Conservation (phyloP, 2,797 vertebrate species). For the Sitta carolinensis region DNA sequence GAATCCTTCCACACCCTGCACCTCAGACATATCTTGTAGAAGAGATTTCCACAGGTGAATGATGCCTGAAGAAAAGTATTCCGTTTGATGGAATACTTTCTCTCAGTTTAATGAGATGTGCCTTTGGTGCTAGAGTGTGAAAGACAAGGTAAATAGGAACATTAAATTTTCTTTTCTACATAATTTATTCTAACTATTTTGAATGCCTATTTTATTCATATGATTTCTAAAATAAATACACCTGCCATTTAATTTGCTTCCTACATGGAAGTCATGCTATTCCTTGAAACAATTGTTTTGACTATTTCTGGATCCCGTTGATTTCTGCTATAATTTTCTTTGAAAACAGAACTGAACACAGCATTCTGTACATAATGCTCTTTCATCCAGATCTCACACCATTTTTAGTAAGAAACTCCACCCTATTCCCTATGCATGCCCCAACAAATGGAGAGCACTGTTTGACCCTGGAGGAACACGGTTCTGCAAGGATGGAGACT, state of each 20-base stretch:
- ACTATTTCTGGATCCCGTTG: slow-evolving; percentile 11
- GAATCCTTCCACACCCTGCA: slow-evolving; percentile 5
- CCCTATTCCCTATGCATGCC: not conserved
- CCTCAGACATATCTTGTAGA: slow-evolving; percentile 9
- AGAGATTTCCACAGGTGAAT: slow-evolving; percentile 51
- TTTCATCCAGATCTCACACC: not conserved
- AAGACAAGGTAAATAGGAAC: slow-evolving; percentile 53
- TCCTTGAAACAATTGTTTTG: slow-evolving; percentile 36
- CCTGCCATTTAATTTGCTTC: slow-evolving; percentile 35
- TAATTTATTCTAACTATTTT: slow-evolving; percentile 58
- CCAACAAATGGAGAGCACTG: not conserved
- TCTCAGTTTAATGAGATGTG: slow-evolving; percentile 36
- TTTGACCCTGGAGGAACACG: fast-evolving
- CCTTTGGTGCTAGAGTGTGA: slow-evolving; percentile 43
- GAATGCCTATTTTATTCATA: slow-evolving; percentile 24
- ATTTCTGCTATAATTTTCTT: slow-evolving; percentile 26
- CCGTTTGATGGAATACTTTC: slow-evolving; percentile 38
- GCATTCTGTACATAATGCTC: not conserved
- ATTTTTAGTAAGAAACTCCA: not conserved
- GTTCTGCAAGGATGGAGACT: not conserved
- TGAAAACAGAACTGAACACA: not conserved
- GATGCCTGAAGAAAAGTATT: slow-evolving; percentile 29
- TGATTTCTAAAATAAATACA: slow-evolving; percentile 56
- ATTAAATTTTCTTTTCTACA: slow-evolving; percentile 13
- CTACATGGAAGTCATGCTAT: not conserved